These are phyloP conservation scores for Caloenas nicobarica DNA, from an alignment of 2,113 vertebrate genomes.

Conservation along the genomic window DNA sequence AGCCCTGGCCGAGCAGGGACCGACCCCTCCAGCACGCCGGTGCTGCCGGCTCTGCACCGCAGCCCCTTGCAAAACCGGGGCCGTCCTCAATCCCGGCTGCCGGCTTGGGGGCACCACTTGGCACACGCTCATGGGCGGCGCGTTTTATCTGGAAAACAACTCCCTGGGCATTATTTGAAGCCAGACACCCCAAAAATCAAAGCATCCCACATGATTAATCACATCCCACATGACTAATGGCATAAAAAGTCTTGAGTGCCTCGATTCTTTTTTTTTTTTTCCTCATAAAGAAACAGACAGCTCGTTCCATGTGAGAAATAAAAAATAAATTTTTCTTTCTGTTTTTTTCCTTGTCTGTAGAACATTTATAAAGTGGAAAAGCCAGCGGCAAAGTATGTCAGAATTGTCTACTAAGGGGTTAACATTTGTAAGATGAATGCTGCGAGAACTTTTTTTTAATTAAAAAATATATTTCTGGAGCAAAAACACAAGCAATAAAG, in stretches of 20 bases:
- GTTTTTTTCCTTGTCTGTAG: slow-evolving; percentile 25
- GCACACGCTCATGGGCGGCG: rapidly evolving
- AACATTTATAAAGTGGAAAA: slow-evolving; percentile 56
- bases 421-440: slow-evolving; percentile 71
- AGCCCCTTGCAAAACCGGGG: rapidly evolving
- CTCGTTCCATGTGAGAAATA: background rate
- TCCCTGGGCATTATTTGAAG: background rate
- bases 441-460: slow-evolving; percentile 26
- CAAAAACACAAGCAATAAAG: slow-evolving; percentile 68
- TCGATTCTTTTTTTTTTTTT: background rate
- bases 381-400: slow-evolving; percentile 53
- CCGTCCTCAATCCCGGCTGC: background rate
- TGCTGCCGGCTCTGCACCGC: rapidly evolving
- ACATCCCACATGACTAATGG: background rate
- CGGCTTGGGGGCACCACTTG: background rate
- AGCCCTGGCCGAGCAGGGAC: background rate
- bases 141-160: background rate
- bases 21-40: rapidly evolving
- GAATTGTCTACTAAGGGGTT: slow-evolving; percentile 60
- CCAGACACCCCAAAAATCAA: background rate
- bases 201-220: background rate
- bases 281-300: background rate
- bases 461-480: slow-evolving; percentile 72
- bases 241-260: background rate
- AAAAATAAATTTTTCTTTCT: slow-evolving; percentile 12